Conservation (phyloP, 2,797 vertebrate genomes). For the Bryconaethiops microstoma region DNA sequence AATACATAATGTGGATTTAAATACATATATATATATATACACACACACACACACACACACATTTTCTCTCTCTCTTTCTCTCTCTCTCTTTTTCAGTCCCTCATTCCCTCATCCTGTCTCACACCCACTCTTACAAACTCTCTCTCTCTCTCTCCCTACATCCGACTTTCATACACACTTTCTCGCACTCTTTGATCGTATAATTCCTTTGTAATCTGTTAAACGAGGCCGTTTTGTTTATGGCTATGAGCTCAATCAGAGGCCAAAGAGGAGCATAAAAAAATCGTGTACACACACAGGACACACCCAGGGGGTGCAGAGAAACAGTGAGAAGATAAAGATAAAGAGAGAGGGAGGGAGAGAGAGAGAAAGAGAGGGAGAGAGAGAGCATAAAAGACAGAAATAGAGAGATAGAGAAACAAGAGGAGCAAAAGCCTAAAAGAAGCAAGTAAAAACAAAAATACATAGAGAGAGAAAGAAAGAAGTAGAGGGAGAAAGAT, state of each 20-base stretch:
- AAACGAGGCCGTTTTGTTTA: no score
- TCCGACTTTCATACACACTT: no score
- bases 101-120: background rate
- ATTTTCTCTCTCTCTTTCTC: background rate
- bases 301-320: background rate
- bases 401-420: no score
- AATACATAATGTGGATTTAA: no score
- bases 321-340: background rate
- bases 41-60: background rate
- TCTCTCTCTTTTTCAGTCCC: background rate
- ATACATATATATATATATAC: conserved; percentile 9
- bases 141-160: background rate
- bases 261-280: background rate
- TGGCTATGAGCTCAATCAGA: no score
- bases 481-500: no score
- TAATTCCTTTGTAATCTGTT: no score
- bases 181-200: no score
- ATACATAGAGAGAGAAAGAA: no score
- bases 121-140: background rate
- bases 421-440: no score
- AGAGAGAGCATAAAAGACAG: no score
- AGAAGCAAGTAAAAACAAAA: no score
- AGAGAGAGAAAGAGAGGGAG: background rate
- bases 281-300: background rate
- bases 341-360: background rate